Evolutionary conservation across 1,140 invertebrate genomes (phyloP).

Genomic region (Neodiprion fabricii): DNA sequence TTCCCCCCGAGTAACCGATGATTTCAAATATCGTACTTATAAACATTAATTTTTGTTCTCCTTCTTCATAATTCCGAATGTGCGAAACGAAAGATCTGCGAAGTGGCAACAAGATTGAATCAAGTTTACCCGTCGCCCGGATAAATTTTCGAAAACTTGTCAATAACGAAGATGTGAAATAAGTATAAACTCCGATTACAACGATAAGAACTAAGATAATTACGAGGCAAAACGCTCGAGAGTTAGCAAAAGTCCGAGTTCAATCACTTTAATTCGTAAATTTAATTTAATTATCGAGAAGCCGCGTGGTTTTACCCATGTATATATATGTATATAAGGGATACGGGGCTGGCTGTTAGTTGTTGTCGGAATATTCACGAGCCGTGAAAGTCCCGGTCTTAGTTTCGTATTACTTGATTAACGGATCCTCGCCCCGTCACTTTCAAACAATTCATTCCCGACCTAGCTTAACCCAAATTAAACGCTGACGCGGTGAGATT

Average conservation of each 20-base stretch:
- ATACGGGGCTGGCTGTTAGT: background rate
- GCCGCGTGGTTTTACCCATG: background rate
- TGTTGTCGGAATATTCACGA: background rate
- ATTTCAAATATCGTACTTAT: no score
- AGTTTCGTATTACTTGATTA: slow-evolving; percentile 5
- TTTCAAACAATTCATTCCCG: slow-evolving; percentile 2
- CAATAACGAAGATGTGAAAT: no score
- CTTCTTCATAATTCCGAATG: background rate
- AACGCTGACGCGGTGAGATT: background rate
- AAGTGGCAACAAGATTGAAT: no score
- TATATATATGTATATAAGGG: background rate
- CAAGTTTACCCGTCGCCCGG: no score
- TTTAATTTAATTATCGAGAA: background rate
- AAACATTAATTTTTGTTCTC: no score
- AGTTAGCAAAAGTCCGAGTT: background rate
- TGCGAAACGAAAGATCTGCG: no score
- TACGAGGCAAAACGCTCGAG: no score
- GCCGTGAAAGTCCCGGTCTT: slow-evolving; percentile 6
- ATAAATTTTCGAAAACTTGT: no score
- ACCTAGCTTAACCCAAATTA: background rate
- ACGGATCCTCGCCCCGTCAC: slow-evolving; percentile 1
- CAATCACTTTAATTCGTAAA: background rate
- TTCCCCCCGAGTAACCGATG: no score
- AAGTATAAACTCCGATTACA: no score
- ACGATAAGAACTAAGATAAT: no score